A percentile compares a stretch with the other conserved stretches of the same genome.
These are phyloP conservation scores for Scolopax mira DNA, from an alignment of 2,113 vertebrate species.

Conservation along the genomic window DNA sequence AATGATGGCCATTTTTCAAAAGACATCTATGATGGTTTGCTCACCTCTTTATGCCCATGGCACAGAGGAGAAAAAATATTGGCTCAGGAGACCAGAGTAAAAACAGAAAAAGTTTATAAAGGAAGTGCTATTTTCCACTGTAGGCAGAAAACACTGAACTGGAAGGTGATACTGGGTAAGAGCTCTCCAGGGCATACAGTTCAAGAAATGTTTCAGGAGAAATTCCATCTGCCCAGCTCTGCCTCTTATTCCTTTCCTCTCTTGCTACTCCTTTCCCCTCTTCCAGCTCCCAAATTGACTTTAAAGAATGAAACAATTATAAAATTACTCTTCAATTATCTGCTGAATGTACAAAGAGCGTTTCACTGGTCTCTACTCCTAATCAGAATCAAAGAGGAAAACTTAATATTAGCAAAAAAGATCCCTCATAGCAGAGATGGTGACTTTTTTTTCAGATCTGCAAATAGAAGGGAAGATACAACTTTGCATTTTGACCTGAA, in stretches of 20 bases:
- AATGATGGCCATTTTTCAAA: slow-evolving; percentile 7
- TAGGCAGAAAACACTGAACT: not conserved
- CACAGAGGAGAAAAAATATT: not conserved
- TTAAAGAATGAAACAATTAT: not conserved
- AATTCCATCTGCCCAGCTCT: not conserved
- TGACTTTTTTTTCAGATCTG: not conserved
- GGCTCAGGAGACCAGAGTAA: not conserved
- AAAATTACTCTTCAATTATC: not conserved
- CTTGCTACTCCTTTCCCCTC: not conserved
- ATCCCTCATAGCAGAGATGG: not conserved
- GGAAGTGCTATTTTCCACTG: not conserved
- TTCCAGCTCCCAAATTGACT: not conserved
- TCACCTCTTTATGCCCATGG: not conserved
- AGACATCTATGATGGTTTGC: not conserved
- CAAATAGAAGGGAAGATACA: not conserved
- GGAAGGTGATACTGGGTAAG: not conserved
- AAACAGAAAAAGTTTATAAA: not conserved
- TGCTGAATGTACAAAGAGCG: not conserved
- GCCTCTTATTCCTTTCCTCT: not conserved
- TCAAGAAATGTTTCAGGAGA: not conserved
- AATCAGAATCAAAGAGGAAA: not conserved
- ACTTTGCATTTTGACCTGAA: not conserved
- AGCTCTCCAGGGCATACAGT: not conserved
- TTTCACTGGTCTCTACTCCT: not conserved
- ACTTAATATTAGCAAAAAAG: not conserved